Percentiles rank a stretch among this genome's conserved stretches.
phyloP scores from a whole-genome alignment of 2,797 vertebrate species.

The Hyperoplus lanceolatus region DNA sequence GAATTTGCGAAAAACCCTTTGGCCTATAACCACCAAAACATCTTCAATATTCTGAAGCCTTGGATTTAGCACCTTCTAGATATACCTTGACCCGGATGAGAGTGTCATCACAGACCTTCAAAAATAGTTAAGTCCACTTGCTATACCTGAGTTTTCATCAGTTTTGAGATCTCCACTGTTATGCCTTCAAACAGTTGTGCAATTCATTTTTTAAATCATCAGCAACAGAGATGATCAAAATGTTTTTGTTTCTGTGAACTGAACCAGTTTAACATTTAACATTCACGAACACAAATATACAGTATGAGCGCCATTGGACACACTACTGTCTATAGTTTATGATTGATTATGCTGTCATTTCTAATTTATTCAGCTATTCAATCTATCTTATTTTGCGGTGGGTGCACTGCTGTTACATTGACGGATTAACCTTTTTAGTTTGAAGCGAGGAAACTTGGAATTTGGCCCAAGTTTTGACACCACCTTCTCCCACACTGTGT shows the following conservation, averaged over 20 bases:
- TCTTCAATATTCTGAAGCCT: not conserved
- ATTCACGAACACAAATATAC: not conserved
- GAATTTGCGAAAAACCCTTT: not conserved
- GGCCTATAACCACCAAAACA: not conserved
- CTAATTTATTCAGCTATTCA: not conserved
- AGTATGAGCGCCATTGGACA: not conserved
- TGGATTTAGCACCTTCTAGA: not conserved
- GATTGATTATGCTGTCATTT: not conserved
- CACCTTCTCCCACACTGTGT: not conserved
- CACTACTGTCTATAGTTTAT: not conserved
- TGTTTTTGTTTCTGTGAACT: not conserved
- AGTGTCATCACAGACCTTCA: not conserved
- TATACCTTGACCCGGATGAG: not conserved
- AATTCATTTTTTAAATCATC: slow-evolving; percentile 54
- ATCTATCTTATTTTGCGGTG: not conserved
- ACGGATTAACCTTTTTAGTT: not conserved
- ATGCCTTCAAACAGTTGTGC: slow-evolving; percentile 46
- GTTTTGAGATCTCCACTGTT: slow-evolving; percentile 22
- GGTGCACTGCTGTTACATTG: not conserved
- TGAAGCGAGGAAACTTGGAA: too few relatives aligned
- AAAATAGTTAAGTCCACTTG: not conserved
- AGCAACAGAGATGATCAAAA: slow-evolving; percentile 35
- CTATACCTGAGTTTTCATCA: slow-evolving; percentile 21
- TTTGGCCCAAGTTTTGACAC: not conserved
- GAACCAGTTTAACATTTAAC: slow-evolving; percentile 1